Percentiles rank a stretch among this genome's conserved stretches.
These are phyloP conservation scores for Nycteola revayana DNA, from an alignment of 2,888 invertebrate genomes.

Conservation along the genomic window DNA sequence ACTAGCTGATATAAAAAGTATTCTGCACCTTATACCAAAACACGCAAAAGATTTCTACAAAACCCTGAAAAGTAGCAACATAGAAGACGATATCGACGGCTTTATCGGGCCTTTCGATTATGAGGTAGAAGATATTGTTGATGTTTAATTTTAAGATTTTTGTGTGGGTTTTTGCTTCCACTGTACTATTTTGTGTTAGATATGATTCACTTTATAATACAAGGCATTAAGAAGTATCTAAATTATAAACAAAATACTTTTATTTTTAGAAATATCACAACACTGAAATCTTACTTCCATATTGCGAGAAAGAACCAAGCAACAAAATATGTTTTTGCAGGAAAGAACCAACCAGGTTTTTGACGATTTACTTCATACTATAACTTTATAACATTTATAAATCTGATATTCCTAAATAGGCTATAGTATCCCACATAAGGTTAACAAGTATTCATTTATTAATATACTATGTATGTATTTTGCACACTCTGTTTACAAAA, in stretches of 20 bases:
- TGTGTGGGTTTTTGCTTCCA: conserved; percentile 5
- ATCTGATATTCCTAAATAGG: conserved; percentile 6
- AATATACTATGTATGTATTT: conserved; percentile 9
- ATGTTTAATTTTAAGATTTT: conserved; percentile 6
- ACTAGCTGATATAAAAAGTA: conserved; percentile 12
- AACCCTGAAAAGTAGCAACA: conserved; percentile 5
- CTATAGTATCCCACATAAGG: conserved; percentile 6
- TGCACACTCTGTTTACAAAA: conserved; percentile 10
- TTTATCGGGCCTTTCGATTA: conserved; percentile 13
- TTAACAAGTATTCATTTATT: conserved; percentile 8
- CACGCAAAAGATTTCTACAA: conserved; percentile 16
- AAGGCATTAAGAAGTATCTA: conserved; percentile 4
- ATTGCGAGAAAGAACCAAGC: conserved; percentile 12
- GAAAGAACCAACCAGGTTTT: conserved; percentile 15
- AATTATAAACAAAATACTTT: conserved; percentile 6
- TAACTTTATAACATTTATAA: conserved; percentile 10
- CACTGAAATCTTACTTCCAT: conserved; percentile 7
- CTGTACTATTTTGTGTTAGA: conserved; percentile 2
- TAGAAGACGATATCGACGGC: conserved; percentile 9
- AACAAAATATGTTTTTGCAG: conserved; percentile 13
- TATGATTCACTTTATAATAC: not conserved
- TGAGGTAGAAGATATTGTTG: conserved; percentile 12
- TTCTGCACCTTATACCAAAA: conserved; percentile 13
- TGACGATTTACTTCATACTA: conserved; percentile 11
- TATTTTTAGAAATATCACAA: conserved; percentile 12